phyloP scores from a whole-genome alignment of 2,888 invertebrate genomes.

The Rotaria socialis region DNA sequence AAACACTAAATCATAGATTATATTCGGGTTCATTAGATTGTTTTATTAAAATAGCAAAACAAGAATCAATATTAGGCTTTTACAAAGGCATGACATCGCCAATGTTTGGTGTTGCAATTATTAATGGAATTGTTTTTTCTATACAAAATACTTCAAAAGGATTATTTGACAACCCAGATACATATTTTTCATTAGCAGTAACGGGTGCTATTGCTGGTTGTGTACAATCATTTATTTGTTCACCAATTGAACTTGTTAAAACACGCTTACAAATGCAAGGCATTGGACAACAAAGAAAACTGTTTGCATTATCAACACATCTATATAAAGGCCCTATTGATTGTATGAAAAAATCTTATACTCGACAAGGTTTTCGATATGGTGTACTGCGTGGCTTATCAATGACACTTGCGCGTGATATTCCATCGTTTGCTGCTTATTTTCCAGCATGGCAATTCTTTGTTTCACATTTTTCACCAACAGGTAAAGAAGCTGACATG shows the following conservation, averaged over 20 bases:
- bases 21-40: conserved; percentile 44
- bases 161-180: conserved; percentile 60
- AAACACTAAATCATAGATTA: conserved; percentile 33
- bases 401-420: conserved; percentile 73
- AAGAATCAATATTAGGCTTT: conserved; percentile 54
- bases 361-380: conserved; percentile 50
- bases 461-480: conserved; percentile 46
- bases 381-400: conserved; percentile 73
- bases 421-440: conserved; percentile 78
- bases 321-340: conserved; percentile 19
- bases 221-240: conserved; percentile 75
- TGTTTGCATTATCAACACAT: conserved; percentile 3
- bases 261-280: conserved; percentile 72
- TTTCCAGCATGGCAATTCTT: conserved; percentile 74
- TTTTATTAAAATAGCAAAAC: conserved; percentile 37
- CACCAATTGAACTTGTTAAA: conserved; percentile 86
- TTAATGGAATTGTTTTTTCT: conserved; percentile 89
- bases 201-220: conserved; percentile 79
- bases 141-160: conserved; percentile 68
- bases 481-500: conserved; percentile 28
- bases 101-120: conserved; percentile 77
- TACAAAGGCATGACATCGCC: conserved; percentile 84
- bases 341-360: conserved; percentile 35
- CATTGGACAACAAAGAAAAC: conserved; percentile 1
- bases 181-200: conserved; percentile 61